Base-by-base conservation (phyloP, 2,888 invertebrate species). In the Dryocosmus kuriphilus region DNA sequence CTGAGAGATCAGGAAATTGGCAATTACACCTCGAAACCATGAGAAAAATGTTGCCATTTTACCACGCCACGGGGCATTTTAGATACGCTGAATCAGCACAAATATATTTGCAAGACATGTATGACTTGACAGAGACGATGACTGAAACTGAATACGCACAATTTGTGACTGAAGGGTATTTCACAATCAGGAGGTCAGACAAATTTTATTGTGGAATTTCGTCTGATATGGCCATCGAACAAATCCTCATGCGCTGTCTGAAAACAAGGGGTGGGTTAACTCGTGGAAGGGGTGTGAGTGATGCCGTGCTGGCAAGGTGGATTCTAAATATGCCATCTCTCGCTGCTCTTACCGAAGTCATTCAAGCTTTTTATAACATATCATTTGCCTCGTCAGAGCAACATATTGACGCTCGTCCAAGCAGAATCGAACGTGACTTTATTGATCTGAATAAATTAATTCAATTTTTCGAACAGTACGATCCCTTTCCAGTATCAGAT, bases 41-140 rank as follows among this genome's bases (percentile, higher is more conserved):
- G 1, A 57, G 81, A 78, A 74, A 83, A 76, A 86, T 86, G 82
- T 24, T 86, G 62, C 86, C 87, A 14, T 79, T 80, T 55, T 88
- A 87, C 75, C 86, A 87, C 79, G 85, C 85, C 6, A 74, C 80
- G 74, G 89, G 88, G 0, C 89, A 91, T 78, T 85, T 86, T 46
- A 27, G 77, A 9, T 88, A 88, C 78, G 86, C 88, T 9, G 87
- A 86, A 81, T 84, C 81, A 73, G 83, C 83, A 9, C 86, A 86
- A 30, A 24, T 88, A 8, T 88, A 88, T 77, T 57, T 89, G 6
- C 88, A 89, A 80, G 86, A 88, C 46, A 88, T 87, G 87, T 35
- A 24, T 6, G 46, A 80, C 19, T 74, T 85, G 22, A 32, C 5
- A 62, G 78, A 35, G 76, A 77, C 38, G 9, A 38, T 38, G 38